Base-by-base conservation (phyloP, 53 echinoderm and acorn worm genomes). In the Echinometra lucunter region DNA sequence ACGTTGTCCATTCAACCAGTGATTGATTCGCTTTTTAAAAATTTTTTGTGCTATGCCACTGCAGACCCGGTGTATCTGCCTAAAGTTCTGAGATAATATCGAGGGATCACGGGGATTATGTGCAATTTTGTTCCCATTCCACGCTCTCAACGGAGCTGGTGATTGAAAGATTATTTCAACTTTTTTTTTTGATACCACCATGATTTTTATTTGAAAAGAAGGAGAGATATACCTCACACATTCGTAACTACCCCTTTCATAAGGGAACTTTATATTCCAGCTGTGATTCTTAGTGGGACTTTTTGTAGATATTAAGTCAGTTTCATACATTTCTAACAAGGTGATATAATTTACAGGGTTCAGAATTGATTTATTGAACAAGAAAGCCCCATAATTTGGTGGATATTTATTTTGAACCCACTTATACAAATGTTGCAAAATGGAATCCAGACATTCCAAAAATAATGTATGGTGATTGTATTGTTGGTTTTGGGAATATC, bases 71-170 rank as follows among this genome's bases (percentile, higher is more conserved):
- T 38, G 38, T 21, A 21, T 78, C 42, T 38, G 38, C 38, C 42
- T 38, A 15, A 40, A 21, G 78, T 78, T 19, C 42, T 19, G 2
- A 19, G 40, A 19, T 78, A 42, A 38, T 23, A 21, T 40, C 42
- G 21, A 35, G 78, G 78, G 42, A 78, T 78, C 78, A 40, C 42
- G 38, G 42, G 78, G 78, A 42, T 78, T 78, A 78, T 78, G 78
- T 78, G 78, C 78, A 78, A 78, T 78, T 78, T 78, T 19, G 42
- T 78, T 78, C 23, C 78, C 78, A 40, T 78, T 75, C 75, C 78
- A 78, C 6, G 42, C 40, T 78, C 21, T 78, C 1, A 15, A 10
- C 11, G 18, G 9, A 78, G 78, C 38, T 78, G 78, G 78, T 19
- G 4, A 17, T 5, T 18, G 19, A 42, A 78, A 78, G 5, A 19